phyloP scores from a whole-genome alignment of 2,113 vertebrate species.

The Clarias gariepinus region DNA sequence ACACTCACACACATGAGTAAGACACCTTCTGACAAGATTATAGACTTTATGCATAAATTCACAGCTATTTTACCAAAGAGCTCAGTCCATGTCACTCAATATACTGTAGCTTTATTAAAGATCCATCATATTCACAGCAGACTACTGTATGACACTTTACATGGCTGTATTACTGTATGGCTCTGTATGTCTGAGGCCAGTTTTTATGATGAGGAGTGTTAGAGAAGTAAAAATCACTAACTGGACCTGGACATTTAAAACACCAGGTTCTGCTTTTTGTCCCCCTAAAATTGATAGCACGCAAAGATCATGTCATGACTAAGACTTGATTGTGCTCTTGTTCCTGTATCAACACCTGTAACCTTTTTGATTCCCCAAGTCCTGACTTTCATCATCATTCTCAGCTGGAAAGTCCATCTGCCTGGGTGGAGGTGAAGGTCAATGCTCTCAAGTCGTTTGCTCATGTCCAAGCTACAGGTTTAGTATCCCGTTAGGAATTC shows the following conservation, averaged over 20 bases:
- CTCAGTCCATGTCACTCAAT: neutral
- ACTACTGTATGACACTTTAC: neutral
- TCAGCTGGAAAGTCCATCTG: too few relatives aligned
- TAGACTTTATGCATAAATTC: neutral
- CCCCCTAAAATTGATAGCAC: slow-evolving; percentile 10
- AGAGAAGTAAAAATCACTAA: neutral
- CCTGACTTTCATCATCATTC: neutral
- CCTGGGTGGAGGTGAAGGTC: too few relatives aligned
- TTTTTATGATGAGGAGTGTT: neutral
- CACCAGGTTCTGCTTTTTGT: neutral
- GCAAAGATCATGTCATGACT: slow-evolving; percentile 3
- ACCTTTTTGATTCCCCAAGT: neutral
- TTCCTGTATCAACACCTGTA: neutral
- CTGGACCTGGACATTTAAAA: neutral
- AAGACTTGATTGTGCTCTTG: neutral
- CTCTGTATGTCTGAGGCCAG: neutral
- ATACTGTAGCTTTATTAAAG: neutral
- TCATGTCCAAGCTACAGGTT: neutral
- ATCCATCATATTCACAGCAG: neutral
- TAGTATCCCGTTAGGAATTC: neutral
- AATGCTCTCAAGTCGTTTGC: neutral
- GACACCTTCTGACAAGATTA: neutral
- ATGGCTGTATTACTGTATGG: too few relatives aligned
- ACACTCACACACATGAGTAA: neutral
- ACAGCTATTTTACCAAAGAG: neutral